Conservation (phyloP, 2,797 vertebrate species). For the Phrynocephalus forsythii region DNA sequence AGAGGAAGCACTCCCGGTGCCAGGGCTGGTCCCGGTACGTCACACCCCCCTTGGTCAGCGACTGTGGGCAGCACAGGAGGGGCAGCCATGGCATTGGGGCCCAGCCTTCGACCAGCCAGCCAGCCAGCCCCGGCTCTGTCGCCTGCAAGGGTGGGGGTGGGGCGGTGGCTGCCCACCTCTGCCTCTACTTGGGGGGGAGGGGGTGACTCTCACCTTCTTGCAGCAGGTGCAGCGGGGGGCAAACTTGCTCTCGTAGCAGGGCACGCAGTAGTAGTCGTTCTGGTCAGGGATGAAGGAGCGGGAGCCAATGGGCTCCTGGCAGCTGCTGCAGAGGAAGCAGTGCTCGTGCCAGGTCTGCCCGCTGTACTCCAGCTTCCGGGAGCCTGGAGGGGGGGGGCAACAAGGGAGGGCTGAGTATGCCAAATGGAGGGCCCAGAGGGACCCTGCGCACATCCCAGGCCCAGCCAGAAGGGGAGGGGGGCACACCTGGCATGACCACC, state of each 20-base stretch:
- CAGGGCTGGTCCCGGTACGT: slow-evolving; percentile 93
- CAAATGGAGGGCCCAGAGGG: rapidly evolving
- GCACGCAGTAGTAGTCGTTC: slow-evolving; percentile 95
- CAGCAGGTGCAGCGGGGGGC: slow-evolving; percentile 97
- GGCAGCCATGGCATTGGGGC: background rate
- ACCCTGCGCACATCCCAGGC: background rate
- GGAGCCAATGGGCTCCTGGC: slow-evolving; percentile 95
- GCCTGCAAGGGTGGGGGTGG: background rate
- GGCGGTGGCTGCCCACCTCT: too few species aligned
- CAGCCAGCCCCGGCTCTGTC: too few species aligned
- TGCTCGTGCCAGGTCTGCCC: slow-evolving; percentile 97
- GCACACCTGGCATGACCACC: slow-evolving; percentile 94
- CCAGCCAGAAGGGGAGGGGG: background rate
- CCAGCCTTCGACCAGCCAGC: rapidly evolving
- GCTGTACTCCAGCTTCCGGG: slow-evolving; percentile 95
- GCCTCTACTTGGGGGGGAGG: background rate
- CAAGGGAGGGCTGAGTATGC: rapidly evolving
- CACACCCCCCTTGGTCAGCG: slow-evolving; percentile 92
- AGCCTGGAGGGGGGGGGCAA: slow-evolving; percentile 78
- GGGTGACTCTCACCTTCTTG: slow-evolving; percentile 87
- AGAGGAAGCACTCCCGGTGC: slow-evolving; percentile 96
- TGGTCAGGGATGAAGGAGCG: slow-evolving; percentile 98
- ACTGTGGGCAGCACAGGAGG: slow-evolving; percentile 73
- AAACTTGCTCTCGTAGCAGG: slow-evolving; percentile 98
- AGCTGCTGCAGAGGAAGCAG: slow-evolving; percentile 97